Evolutionary conservation across 2,113 vertebrate genomes (phyloP), one percentile per base, ranked within the genome.

Genomic region (Ctenomys sociabilis): DNA sequence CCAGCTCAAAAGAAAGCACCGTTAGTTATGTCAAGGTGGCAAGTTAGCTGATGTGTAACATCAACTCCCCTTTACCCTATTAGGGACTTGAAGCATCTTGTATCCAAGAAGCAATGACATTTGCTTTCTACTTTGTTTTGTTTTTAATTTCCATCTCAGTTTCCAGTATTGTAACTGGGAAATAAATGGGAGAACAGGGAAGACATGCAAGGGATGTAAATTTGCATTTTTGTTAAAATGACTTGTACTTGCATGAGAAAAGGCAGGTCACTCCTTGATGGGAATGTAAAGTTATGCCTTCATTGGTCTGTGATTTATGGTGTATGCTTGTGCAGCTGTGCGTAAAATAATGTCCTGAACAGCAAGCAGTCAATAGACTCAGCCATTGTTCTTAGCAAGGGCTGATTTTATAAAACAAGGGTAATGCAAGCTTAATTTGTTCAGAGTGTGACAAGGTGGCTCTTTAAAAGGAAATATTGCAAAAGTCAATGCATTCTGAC

Each of bases 51-150:
- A 82, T 82, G 82, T 66, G 63, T 64, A 88, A 81, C 61, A 75
- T 63, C 43, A 81, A 75, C 66, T 94, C 54, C 64, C 40, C 37
- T 57, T 93, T 90, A 85, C 80, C 95, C 82, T 88, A 2, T 83
- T 21, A 12, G 26, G 61, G 63, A 75, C 92, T 66, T 4, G 4
- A 88, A 40, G 16, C 77, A 75, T 92, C 93, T 88, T 78, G 9
- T 13, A 75, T 21, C 85, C 85, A 75, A 88, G 64, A 30, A 49
- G 28, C 61, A 78, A 86, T 91, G 66, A 90, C 75, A 59, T 91
- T 93, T 88, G 83, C 96, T 90, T 92, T 94, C 45, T 95, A 61
- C 84, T 63, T 92, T 91, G 91, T 91, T 66, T 85, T 78, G 16
- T 54, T 54, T 73, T 75, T 21, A 89, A 64, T 21, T 30, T 92